Evolutionary conservation across 1,140 invertebrate genomes (phyloP).

Genomic region (Lucilia sericata): DNA sequence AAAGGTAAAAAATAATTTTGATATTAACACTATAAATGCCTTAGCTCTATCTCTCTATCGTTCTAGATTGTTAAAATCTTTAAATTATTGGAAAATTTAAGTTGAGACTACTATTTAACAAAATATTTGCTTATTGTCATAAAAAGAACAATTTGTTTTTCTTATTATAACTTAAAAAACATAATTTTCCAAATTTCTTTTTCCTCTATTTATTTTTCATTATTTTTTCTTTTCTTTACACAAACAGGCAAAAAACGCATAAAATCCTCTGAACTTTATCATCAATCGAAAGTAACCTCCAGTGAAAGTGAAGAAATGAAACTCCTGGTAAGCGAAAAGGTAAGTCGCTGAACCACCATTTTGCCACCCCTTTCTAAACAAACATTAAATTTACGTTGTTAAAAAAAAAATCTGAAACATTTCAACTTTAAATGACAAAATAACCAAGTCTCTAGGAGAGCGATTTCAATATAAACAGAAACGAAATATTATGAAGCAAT

Average conservation of each 20-base stretch:
- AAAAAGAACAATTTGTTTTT: too few relatives aligned
- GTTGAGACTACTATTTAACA: too few relatives aligned
- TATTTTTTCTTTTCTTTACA: slow-evolving; percentile 16
- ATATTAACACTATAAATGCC: too few relatives aligned
- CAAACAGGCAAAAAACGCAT: slow-evolving; percentile 62
- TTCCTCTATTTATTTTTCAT: slow-evolving; percentile 1
- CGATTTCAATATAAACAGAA: slow-evolving; percentile 42
- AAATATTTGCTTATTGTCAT: too few relatives aligned
- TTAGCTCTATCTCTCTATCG: too few relatives aligned
- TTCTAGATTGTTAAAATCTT: too few relatives aligned
- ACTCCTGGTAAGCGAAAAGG: slow-evolving; percentile 67
- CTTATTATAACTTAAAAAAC: background rate
- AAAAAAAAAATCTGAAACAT: background rate
- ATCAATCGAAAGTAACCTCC: slow-evolving; percentile 61
- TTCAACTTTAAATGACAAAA: slow-evolving; percentile 23
- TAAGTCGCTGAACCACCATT: slow-evolving; percentile 50
- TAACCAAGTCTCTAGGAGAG: slow-evolving; percentile 26
- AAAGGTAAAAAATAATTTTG: too few relatives aligned
- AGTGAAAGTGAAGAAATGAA: slow-evolving; percentile 63
- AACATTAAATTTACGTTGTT: background rate
- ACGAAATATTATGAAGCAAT: slow-evolving; percentile 36
- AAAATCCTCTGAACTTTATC: slow-evolving; percentile 65
- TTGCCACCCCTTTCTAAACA: background rate
- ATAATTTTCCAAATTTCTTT: background rate
- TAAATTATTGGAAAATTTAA: too few relatives aligned